Percentiles rank a stretch among this genome's conserved stretches.
Conservation (phyloP, 2,888 invertebrate species). For the Sialis lutaria region DNA sequence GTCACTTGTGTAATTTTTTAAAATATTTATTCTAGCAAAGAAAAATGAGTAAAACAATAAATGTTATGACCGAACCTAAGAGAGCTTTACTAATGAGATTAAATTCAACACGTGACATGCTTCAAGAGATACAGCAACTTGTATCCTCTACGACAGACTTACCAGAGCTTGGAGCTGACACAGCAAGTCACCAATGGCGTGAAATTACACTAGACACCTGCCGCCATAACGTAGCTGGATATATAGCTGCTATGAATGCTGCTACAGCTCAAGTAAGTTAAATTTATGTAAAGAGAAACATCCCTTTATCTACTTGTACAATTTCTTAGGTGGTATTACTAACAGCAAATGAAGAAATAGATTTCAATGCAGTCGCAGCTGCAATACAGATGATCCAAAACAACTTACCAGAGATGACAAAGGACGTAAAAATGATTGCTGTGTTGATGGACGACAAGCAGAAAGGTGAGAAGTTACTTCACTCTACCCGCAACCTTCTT, state of each 20-base stretch:
- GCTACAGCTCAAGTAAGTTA: constrained; percentile 81
- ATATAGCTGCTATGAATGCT: constrained; percentile 98
- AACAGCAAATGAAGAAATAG: constrained; percentile 80
- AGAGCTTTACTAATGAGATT: constrained; percentile 84
- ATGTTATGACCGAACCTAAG: constrained; percentile 79
- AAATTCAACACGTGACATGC: constrained; percentile 72
- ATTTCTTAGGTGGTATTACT: constrained; percentile 52
- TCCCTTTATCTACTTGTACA: background rate
- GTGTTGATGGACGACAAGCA: constrained; percentile 79
- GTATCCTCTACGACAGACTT: constrained; percentile 32
- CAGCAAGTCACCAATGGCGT: constrained; percentile 83
- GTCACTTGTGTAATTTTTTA: constrained; percentile 8
- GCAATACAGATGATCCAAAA: constrained; percentile 95
- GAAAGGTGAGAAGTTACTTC: constrained; percentile 69
- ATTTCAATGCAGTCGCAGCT: constrained; percentile 89
- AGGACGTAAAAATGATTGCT: constrained; percentile 86
- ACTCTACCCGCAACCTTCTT: constrained; percentile 84
- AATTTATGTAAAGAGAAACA: too few relatives aligned
- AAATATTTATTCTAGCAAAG: constrained; percentile 28
- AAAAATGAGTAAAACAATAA: constrained; percentile 72
- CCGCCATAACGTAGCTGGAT: constrained; percentile 90
- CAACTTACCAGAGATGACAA: constrained; percentile 91
- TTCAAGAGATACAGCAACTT: constrained; percentile 70
- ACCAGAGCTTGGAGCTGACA: constrained; percentile 66
- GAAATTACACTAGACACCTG: constrained; percentile 86